Base-by-base conservation (phyloP, 2,888 invertebrate species). In the Willowsia nigromaculata region DNA sequence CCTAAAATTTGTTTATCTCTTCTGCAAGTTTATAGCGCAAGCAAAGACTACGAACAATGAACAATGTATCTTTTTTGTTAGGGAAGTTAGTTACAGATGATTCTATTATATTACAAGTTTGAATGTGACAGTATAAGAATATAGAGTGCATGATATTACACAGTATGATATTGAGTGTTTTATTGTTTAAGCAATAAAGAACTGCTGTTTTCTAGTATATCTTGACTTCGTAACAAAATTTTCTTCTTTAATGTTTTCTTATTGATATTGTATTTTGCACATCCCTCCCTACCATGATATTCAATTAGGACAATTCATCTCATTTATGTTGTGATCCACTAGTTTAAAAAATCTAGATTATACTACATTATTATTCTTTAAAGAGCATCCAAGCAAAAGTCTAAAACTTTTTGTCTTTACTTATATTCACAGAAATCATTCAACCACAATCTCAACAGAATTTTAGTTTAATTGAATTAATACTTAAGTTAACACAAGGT, bases 151-250 rank as follows among this genome's bases (percentile, higher is more conserved):
- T 76, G 53, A 47, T 82, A 43, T 56, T 83, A 71, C 27, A 50
- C 0, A 27, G 9, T 37, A 65, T 1, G 30, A 33, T 30, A 33
- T 15, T 62, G 62, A 68, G 30, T 88, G 50, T 88, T 88, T 88
- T 88, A 82, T 71, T 81, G 87, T 88, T 56, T 82, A 88, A 59
- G 65, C 81, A 88, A 88, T 88, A 88, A 88, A 62, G 85, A 85
- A 76, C 74, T 74, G n/a, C n/a, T n/a, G 43, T 85, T 85, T 85
- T 85, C 76, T 85, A 85, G 40, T 71, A 84, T 30, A 76, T 22
- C 59, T 74, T 59, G 53, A 65, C 62, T n/a, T 62, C 15, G 25
- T n/a, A 5, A 5, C 15, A 50, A 5, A 11, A 22, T 25, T 56
- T 3, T 56, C 4, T 65, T 30, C 33, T 33, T 65, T 33, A 33